These are phyloP conservation scores for Atherinomorus stipes DNA, from an alignment of 2,113 vertebrate species.

Conservation along the genomic window DNA sequence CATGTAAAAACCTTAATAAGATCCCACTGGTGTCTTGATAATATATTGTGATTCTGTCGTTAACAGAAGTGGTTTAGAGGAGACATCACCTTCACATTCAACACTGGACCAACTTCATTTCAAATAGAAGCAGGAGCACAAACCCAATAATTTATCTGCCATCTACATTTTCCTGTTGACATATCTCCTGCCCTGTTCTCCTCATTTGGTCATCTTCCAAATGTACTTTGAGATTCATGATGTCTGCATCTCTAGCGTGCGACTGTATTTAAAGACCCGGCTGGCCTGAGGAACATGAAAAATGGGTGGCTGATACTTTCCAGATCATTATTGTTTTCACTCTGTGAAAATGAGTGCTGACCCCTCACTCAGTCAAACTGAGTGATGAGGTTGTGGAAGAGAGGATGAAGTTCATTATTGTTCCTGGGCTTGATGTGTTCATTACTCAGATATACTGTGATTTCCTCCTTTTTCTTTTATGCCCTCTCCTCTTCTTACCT, in stretches of 20 bases:
- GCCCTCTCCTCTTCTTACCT: not conserved
- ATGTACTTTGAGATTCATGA: slow-evolving; percentile 51
- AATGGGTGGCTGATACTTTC: slow-evolving; percentile 25
- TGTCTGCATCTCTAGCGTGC: slow-evolving; percentile 26
- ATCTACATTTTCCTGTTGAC: slow-evolving; percentile 44
- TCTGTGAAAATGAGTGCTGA: slow-evolving; percentile 39
- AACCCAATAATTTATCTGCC: slow-evolving; percentile 34
- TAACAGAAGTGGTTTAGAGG: slow-evolving; percentile 1
- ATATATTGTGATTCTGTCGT: not conserved
- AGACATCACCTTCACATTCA: slow-evolving; percentile 21
- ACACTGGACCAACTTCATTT: slow-evolving; percentile 19
- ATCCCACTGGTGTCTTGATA: too few species aligned
- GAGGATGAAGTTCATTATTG: slow-evolving; percentile 50
- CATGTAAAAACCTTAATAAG: too few species aligned
- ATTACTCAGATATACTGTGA: slow-evolving; percentile 39
- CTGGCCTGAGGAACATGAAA: slow-evolving; percentile 30
- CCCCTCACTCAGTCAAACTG: slow-evolving; percentile 51
- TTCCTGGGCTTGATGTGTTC: slow-evolving; percentile 52
- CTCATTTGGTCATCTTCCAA: slow-evolving; percentile 28
- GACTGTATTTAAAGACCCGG: slow-evolving; percentile 47
- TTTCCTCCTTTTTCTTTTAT: slow-evolving; percentile 14
- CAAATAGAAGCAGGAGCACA: slow-evolving; percentile 6
- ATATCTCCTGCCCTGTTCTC: slow-evolving; percentile 17
- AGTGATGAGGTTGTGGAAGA: slow-evolving; percentile 46
- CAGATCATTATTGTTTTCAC: slow-evolving; percentile 54